A percentile compares a stretch with the other conserved stretches of the same genome.
Conservation (phyloP, 2,888 invertebrate species). For the Eristalinus sepulchralis region DNA sequence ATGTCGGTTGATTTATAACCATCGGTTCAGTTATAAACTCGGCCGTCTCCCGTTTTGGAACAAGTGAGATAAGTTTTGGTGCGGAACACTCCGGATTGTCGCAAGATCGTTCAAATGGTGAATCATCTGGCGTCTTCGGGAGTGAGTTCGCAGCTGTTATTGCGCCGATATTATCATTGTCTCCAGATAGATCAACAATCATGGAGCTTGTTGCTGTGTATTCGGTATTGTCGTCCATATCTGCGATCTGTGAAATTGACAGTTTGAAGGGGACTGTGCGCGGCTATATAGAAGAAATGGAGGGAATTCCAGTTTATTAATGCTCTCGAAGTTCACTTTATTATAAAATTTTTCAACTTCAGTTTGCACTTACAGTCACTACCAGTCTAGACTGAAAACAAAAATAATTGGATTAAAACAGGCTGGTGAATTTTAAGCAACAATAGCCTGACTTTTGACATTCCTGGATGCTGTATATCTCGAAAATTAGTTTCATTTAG, state of each 20-base stretch:
- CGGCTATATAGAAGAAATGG: conserved; percentile 2
- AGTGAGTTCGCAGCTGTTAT: background rate
- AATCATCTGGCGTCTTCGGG: background rate
- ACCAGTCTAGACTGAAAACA: background rate
- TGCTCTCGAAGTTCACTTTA: background rate
- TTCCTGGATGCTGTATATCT: too few species aligned
- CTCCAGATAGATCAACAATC: conserved; percentile 44
- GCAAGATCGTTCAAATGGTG: conserved; percentile 72
- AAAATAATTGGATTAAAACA: too few species aligned
- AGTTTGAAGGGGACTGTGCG: conserved; percentile 8
- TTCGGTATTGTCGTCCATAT: background rate
- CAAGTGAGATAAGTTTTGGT: conserved; percentile 75
- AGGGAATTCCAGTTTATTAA: background rate
- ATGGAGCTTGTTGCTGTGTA: background rate
- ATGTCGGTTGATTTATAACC: conserved; percentile 76
- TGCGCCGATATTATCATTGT: conserved; percentile 20
- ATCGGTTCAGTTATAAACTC: conserved; percentile 77
- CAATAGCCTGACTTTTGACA: too few species aligned
- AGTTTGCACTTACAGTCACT: background rate
- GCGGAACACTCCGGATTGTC: conserved; percentile 75
- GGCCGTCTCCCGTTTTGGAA: conserved; percentile 76
- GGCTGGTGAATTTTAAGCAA: too few species aligned
- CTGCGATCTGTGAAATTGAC: background rate
- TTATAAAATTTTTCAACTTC: background rate
- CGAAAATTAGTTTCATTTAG: too few species aligned